These are phyloP conservation scores for Aleadryas rufinucha DNA, from an alignment of 2,113 vertebrate genomes.

Conservation along the genomic window DNA sequence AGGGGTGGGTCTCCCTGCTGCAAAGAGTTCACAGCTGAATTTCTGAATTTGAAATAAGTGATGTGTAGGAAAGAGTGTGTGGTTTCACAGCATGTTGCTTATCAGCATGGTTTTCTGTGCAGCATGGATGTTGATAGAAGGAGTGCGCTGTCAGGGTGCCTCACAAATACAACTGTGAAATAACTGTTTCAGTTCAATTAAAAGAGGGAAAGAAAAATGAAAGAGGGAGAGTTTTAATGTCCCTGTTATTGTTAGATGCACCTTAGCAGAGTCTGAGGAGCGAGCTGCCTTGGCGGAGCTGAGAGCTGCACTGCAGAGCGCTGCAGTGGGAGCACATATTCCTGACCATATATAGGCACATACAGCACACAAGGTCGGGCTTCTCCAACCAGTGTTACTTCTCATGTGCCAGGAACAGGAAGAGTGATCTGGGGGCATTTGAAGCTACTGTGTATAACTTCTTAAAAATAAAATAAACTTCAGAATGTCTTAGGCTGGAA, in stretches of 20 bases:
- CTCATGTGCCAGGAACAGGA: constrained; percentile 70
- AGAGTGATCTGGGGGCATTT: neutral
- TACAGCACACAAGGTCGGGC: neutral
- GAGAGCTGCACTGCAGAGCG: neutral
- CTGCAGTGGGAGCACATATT: neutral
- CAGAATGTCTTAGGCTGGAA: neutral
- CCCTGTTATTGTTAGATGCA: neutral
- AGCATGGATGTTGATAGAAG: neutral
- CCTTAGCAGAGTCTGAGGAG: neutral
- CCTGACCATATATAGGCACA: constrained; percentile 78
- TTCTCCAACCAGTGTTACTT: neutral
- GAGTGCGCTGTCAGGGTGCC: neutral
- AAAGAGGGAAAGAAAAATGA: neutral
- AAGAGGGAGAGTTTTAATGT: neutral
- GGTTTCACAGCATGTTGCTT: neutral
- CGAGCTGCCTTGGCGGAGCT: neutral
- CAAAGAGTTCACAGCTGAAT: neutral
- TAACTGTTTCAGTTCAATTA: neutral
- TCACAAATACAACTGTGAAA: neutral
- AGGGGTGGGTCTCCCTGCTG: neutral
- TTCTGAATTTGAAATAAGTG: neutral
- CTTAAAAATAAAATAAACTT: neutral
- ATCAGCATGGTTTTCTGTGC: neutral
- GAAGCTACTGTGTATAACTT: neutral
- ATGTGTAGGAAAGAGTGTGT: neutral